phyloP scores from a whole-genome alignment of 1,140 invertebrate species.

The Penaeus vannamei region DNA sequence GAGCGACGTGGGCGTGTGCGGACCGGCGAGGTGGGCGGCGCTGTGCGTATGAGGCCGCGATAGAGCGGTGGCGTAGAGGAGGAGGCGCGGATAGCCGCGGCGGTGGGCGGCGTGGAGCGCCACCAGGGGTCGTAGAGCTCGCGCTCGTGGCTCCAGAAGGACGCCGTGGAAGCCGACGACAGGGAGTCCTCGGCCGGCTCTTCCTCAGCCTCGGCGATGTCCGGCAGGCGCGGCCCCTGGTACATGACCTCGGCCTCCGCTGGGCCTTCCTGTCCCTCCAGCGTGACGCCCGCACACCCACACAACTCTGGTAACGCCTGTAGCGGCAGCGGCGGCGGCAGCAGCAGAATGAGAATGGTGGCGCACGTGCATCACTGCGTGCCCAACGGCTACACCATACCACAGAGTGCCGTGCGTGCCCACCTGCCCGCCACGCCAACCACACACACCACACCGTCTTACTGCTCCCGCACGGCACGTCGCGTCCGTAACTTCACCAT shows the following conservation, averaged over 20 bases:
- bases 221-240: conserved; percentile 59
- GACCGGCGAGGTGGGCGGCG: conserved; percentile 57
- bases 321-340: neutral
- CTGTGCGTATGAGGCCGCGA: conserved; percentile 59
- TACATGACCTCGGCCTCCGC: conserved; percentile 44
- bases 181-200: conserved; percentile 58
- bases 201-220: conserved; percentile 63
- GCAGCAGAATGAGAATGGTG: no score
- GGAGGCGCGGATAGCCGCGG: conserved; percentile 48
- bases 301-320: conserved; percentile 24
- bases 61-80: conserved; percentile 58
- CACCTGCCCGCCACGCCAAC: neutral
- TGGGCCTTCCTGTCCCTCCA: conserved; percentile 14
- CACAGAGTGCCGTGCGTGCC: no score
- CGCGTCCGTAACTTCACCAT: conserved; percentile 39
- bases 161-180: conserved; percentile 62
- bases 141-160: conserved; percentile 64
- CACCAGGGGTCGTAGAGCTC: conserved; percentile 64
- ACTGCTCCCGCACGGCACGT: conserved; percentile 8
- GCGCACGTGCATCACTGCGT: conserved; percentile 43
- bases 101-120: conserved; percentile 57
- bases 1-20: conserved; percentile 37
- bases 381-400: no score
- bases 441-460: conserved; percentile 24
- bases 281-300: conserved; percentile 25